phyloP scores from a whole-genome alignment of 1,140 invertebrate species.

The Caenorhabditis tropicalis region DNA sequence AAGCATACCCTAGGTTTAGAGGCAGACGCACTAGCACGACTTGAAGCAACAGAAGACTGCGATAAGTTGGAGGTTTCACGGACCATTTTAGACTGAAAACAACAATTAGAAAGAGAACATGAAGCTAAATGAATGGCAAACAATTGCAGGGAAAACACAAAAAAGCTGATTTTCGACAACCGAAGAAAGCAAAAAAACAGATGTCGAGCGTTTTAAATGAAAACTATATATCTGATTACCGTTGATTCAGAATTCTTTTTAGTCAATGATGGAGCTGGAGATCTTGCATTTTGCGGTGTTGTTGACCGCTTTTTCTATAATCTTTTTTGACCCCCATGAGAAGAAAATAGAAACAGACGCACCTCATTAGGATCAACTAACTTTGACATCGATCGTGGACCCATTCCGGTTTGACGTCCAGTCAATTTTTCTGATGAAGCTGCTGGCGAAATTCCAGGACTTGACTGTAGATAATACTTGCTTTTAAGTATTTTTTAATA shows the following conservation, averaged over 20 bases:
- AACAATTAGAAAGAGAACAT: not conserved
- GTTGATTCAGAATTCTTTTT: slow-evolving; percentile 29
- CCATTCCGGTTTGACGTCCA: slow-evolving; percentile 11
- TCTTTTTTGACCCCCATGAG: not conserved
- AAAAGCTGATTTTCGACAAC: not conserved
- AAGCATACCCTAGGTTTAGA: slow-evolving; percentile 30
- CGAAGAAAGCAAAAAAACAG: not conserved
- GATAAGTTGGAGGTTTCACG: slow-evolving; percentile 47
- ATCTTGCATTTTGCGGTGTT: slow-evolving; percentile 18
- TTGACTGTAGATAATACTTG: not conserved
- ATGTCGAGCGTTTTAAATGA: not conserved
- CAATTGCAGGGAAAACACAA: not conserved
- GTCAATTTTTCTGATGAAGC: slow-evolving; percentile 8
- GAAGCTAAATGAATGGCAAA: not conserved
- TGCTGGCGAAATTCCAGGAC: slow-evolving; percentile 24
- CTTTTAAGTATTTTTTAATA: not conserved
- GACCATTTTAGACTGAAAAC: slow-evolving; percentile 47
- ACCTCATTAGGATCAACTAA: slow-evolving; percentile 25
- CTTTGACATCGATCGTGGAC: not conserved
- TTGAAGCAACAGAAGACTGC: slow-evolving; percentile 23
- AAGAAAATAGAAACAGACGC: not conserved
- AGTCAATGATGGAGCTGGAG: slow-evolving; percentile 2
- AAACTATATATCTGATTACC: not conserved
- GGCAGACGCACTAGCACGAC: slow-evolving; percentile 21
- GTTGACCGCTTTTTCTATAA: slow-evolving; percentile 33